Evolutionary conservation across 2,888 invertebrate genomes (phyloP).

Genomic region (Gymnoscelis rufifasciata): DNA sequence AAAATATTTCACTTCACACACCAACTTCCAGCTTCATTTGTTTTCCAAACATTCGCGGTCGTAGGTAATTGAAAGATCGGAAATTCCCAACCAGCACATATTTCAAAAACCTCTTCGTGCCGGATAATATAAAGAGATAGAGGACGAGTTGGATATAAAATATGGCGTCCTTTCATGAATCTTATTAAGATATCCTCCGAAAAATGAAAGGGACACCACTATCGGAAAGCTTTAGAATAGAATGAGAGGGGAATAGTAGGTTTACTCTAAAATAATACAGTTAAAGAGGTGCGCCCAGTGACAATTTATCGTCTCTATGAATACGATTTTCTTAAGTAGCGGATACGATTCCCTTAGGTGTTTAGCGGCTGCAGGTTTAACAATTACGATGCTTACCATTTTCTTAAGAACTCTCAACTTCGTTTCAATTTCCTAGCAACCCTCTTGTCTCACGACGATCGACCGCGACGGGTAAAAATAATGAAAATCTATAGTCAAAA

Average conservation of each 20-base stretch:
- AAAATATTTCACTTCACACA: too few species aligned
- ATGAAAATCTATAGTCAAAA: too few species aligned
- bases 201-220: constrained; percentile 66
- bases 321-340: constrained; percentile 74
- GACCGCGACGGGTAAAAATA: too few species aligned
- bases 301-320: constrained; percentile 75
- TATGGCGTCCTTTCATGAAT: constrained; percentile 91
- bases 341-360: constrained; percentile 62
- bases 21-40: too few species aligned
- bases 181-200: constrained; percentile 88
- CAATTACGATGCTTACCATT: constrained; percentile 26
- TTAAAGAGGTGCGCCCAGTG: constrained; percentile 71
- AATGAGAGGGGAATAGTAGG: constrained; percentile 47
- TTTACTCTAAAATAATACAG: constrained; percentile 78
- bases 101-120: constrained; percentile 71
- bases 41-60: constrained; percentile 50
- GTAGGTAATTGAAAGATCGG: constrained; percentile 76
- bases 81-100: constrained; percentile 77
- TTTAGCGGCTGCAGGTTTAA: constrained; percentile 55
- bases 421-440: too few species aligned
- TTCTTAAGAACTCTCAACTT: not conserved
- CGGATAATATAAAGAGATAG: constrained; percentile 80
- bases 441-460: too few species aligned
- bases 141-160: constrained; percentile 85
- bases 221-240: constrained; percentile 34